Base-by-base conservation (phyloP, 2,888 invertebrate genomes). In the Netelia melanura region DNA sequence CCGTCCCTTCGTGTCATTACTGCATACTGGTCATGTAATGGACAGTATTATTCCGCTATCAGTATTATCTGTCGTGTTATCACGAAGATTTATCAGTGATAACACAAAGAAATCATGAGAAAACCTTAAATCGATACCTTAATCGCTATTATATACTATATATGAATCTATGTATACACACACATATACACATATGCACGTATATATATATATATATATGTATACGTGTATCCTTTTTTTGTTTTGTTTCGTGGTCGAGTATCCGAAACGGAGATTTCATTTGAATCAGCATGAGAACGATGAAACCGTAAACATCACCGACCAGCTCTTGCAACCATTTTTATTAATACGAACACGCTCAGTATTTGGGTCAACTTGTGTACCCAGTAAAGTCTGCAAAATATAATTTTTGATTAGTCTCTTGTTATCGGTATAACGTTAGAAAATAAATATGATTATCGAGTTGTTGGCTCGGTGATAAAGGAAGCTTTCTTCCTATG, bases 301-400 rank as follows among this genome's bases (percentile, higher is more conserved):
- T 38, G 70, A 3, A 30, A 62, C 79, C 71, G 70, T 17, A 79
- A 83, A 79, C 86, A 90, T 90, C 92, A 93, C 90, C 91, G 90
- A 84, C 90, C 86, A 25, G 87, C 86, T 2, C 88, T 87, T 30
- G 86, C 86, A 64, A 95, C 80, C 54, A 95, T 89, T 90, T 94
- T 94, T 86, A 95, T 94, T 81, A 96, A 86, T 81, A 95, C 94
- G 88, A 96, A 95, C 11, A 96, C 94, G 0, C 96, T 95, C 1
- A 96, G 93, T 0, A 95, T 94, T 92, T 97, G 96, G 84, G 95
- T 94, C 54, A 96, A 89, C 90, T 95, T 95, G 89, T 96, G 96
- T 21, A 96, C 94, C 96, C 96, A 97, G 88, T 96, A 96, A 88
- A 97, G 94, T 91, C 97, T 97, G 95, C 74, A 95, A 95, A 64